Conservation (phyloP, 2,113 vertebrate species). For the Bubo scandiacus region DNA sequence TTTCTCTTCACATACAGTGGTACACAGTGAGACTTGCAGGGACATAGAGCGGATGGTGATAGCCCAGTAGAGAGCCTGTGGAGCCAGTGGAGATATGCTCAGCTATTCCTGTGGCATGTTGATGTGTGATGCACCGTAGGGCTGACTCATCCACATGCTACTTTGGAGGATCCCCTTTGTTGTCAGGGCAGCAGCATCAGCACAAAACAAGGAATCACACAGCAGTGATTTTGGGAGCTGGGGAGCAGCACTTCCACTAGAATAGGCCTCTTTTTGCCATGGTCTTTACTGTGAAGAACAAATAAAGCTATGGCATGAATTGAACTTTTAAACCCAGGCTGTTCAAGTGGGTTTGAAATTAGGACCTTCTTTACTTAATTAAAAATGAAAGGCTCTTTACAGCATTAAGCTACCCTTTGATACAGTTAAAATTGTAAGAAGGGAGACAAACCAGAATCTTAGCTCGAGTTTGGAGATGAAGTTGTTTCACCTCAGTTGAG, state of each 20-base stretch:
- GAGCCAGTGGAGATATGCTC: neutral
- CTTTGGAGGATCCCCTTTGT: neutral
- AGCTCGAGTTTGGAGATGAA: neutral
- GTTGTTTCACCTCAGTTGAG: constrained; percentile 16
- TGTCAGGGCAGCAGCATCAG: constrained; percentile 15
- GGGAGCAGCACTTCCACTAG: neutral
- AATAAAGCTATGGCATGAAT: neutral
- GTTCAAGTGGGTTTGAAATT: neutral
- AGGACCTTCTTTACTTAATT: constrained; percentile 33
- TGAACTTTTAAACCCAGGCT: constrained; percentile 42
- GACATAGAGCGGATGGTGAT: rapidly evolving
- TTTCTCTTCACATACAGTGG: neutral
- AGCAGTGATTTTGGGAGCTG: neutral
- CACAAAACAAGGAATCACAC: neutral
- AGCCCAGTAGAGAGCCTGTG: neutral
- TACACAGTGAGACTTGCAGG: neutral
- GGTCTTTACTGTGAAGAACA: neutral
- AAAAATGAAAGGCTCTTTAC: constrained; percentile 47
- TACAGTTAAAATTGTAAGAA: constrained; percentile 43
- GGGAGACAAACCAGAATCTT: neutral
- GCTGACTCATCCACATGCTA: neutral
- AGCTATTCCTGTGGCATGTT: neutral
- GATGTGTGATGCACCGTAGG: neutral
- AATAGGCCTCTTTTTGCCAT: neutral
- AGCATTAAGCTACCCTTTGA: constrained; percentile 28